A percentile compares a stretch with the other conserved stretches of the same genome.
These are phyloP conservation scores for Aporophyla lueneburgensis DNA, from an alignment of 2,888 invertebrate species.

Conservation along the genomic window DNA sequence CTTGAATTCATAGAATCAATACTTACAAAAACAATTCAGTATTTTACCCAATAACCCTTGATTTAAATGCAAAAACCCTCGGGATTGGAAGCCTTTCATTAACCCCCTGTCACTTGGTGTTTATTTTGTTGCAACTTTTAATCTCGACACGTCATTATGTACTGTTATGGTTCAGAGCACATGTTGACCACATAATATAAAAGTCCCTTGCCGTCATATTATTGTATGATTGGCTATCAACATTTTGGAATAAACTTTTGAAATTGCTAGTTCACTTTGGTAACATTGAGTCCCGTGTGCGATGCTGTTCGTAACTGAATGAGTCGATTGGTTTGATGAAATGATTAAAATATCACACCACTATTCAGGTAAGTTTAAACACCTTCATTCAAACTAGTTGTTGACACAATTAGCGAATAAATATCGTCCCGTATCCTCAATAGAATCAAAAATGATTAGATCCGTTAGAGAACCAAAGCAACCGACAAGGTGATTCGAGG, in stretches of 20 bases:
- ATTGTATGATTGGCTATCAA: conserved; percentile 1
- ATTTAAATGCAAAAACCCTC: conserved; percentile 14
- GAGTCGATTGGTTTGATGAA: background rate
- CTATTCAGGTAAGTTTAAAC: background rate
- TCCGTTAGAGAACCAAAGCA: no score
- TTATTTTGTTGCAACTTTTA: conserved; percentile 36
- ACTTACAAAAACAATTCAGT: background rate
- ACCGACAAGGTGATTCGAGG: no score
- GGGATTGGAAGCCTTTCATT: conserved; percentile 21
- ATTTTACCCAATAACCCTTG: background rate
- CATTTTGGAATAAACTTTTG: conserved; percentile 7
- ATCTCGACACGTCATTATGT: conserved; percentile 11
- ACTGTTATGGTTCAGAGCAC: conserved; percentile 7
- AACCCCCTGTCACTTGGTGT: conserved; percentile 9
- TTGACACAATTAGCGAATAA: background rate
- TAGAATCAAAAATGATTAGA: no score
- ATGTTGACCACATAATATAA: conserved; percentile 29
- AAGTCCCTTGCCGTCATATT: background rate
- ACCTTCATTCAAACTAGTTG: background rate
- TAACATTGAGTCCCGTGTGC: background rate
- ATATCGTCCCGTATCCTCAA: background rate
- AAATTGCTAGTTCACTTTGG: background rate
- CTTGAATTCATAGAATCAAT: background rate
- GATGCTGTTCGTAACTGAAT: background rate
- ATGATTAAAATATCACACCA: background rate